Conservation (phyloP, 2,797 vertebrate species). For the Kryptopterus vitreolus region DNA sequence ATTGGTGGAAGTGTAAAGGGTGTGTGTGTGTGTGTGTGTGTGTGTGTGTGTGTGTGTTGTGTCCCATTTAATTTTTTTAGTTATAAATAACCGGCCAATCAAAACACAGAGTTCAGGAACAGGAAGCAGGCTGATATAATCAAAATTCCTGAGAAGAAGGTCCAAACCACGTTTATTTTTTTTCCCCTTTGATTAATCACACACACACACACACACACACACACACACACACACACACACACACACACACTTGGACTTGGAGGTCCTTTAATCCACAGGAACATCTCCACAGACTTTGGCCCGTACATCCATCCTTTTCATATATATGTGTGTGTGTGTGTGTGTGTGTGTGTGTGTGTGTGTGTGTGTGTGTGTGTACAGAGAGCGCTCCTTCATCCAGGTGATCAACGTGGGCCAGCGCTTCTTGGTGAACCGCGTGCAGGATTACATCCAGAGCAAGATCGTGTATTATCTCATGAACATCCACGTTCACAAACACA, state of each 20-base stretch:
- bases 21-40: no score
- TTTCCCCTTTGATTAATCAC: background rate
- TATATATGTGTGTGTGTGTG: slow-evolving; percentile 15
- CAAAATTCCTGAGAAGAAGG: background rate
- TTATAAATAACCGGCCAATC: background rate
- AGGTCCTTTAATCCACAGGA: no score
- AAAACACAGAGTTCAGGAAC: background rate
- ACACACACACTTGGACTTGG: background rate
- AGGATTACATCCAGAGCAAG: slow-evolving; percentile 98
- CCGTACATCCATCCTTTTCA: background rate
- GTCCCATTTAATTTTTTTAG: no score
- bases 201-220: background rate
- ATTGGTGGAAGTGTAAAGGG: background rate
- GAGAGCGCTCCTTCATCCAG: slow-evolving; percentile 94
- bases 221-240: background rate
- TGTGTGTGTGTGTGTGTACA: slow-evolving; percentile 55
- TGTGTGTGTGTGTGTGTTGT: no score
- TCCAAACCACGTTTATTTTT: background rate
- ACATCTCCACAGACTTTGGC: no score
- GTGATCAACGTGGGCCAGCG: slow-evolving; percentile 94
- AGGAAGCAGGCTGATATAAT: background rate
- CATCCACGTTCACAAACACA: slow-evolving; percentile 93
- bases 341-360: slow-evolving; percentile 17
- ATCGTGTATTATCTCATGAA: slow-evolving; percentile 99
- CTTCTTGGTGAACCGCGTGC: slow-evolving; percentile 92